A percentile compares a stretch with the other conserved stretches of the same genome.
Conservation (phyloP, 92 coral and sea anemone genomes). For the Palythoa grandis region DNA sequence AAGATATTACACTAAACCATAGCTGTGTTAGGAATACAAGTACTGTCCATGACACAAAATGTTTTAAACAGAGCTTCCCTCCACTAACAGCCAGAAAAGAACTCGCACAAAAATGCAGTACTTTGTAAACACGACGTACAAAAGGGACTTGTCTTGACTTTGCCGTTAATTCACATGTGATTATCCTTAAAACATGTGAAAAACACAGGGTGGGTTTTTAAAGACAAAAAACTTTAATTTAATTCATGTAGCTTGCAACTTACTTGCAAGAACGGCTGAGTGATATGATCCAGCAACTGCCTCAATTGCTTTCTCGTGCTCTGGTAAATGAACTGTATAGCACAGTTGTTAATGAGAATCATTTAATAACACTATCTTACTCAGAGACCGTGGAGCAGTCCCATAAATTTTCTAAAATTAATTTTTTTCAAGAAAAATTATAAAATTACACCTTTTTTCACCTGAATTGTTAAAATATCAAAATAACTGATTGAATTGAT, state of each 20-base stretch:
- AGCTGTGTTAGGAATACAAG: too few species aligned
- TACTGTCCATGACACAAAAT: too few species aligned
- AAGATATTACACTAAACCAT: too few species aligned
- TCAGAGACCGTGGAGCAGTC: too few species aligned
- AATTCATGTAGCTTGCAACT: background rate
- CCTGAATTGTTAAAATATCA: too few species aligned
- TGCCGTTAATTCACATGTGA: background rate
- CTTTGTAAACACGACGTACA: background rate
- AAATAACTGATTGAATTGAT: too few species aligned
- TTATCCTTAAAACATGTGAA: background rate
- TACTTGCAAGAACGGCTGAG: conserved; percentile 72
- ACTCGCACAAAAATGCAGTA: background rate
- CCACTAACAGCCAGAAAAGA: too few species aligned
- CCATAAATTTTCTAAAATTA: too few species aligned
- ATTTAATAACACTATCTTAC: background rate
- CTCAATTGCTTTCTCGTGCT: conserved; percentile 39
- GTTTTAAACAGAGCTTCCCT: too few species aligned
- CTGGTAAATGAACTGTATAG: conserved; percentile 53
- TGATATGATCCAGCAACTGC: conserved; percentile 79
- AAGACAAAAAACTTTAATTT: background rate
- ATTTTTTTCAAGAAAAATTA: too few species aligned
- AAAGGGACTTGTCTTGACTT: too few species aligned
- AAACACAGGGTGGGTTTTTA: background rate
- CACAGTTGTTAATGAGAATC: background rate
- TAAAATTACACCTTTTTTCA: too few species aligned